phyloP scores from a whole-genome alignment of 2,113 vertebrate genomes.

The human (Homo sapiens) region GRCh38 chr22:48067001-48067500 shows the following conservation, averaged over 20 bases:
- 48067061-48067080: rapidly evolving
- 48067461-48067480: not conserved
- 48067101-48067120: rapidly evolving
- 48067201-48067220: not conserved
- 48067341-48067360: rapidly evolving
- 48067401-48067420: not conserved
- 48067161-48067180: rapidly evolving
- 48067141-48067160: rapidly evolving
- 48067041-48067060: rapidly evolving
- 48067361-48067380: rapidly evolving
- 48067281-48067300: not conserved
- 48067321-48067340: not conserved
- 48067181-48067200: not conserved
- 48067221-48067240: not conserved
- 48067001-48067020: rapidly evolving
- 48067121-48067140: rapidly evolving
- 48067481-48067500: not conserved
- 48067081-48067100: not conserved
- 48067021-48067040: not conserved
- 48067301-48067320: not conserved
- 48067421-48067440: not conserved
- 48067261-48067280: not conserved
- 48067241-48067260: rapidly evolving
- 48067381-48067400: not conserved
- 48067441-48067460: rapidly evolving